Evolutionary conservation across 2,113 vertebrate genomes (phyloP).

Genomic region (Dicrurus megarhynchus): DNA sequence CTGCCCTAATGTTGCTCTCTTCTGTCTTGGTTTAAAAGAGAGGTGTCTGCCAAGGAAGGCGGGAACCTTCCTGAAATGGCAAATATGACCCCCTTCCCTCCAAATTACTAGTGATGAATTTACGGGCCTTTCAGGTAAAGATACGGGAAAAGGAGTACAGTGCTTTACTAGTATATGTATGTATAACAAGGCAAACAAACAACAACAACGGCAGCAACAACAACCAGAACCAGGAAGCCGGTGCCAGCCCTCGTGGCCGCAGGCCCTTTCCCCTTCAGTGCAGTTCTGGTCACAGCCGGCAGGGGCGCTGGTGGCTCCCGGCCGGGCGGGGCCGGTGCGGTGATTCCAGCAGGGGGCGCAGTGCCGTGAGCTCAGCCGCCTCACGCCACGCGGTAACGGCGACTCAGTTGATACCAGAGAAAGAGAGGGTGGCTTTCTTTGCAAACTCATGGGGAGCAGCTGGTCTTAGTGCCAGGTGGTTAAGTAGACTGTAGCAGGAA

Average conservation of each 20-base stretch:
- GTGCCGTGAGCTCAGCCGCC: accelerated
- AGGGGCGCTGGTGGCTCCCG: neutral
- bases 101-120: neutral
- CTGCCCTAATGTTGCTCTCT: neutral
- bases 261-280: accelerated
- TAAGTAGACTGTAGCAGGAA: neutral
- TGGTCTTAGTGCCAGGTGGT: accelerated
- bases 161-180: neutral
- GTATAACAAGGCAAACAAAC: neutral
- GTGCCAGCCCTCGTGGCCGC: accelerated
- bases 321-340: accelerated
- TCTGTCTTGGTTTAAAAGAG: neutral
- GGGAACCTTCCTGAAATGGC: neutral
- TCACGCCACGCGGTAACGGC: accelerated
- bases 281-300: accelerated
- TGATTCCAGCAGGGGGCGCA: neutral
- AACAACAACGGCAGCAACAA: accelerated
- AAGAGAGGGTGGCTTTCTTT: accelerated
- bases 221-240: accelerated
- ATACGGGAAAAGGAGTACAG: neutral
- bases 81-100: neutral
- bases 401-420: accelerated
- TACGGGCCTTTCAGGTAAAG: neutral
- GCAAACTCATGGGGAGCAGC: neutral
- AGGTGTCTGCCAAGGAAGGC: neutral